These are phyloP conservation scores for Gryllus bimaculatus DNA, from an alignment of 1,140 invertebrate species.

Conservation along the genomic window DNA sequence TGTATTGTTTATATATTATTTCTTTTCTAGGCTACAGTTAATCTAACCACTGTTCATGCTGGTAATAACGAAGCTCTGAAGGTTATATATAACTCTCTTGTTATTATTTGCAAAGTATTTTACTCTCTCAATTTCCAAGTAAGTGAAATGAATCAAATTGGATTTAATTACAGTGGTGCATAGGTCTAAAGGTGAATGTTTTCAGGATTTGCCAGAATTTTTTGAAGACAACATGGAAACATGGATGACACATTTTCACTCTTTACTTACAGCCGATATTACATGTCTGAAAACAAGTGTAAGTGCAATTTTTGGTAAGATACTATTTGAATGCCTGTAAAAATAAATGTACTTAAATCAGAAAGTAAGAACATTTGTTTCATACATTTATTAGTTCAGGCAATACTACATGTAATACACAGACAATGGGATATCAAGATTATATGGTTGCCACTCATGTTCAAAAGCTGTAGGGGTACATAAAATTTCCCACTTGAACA, in stretches of 20 bases:
- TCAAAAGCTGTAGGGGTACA: too few relatives aligned
- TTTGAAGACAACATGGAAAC: constrained; percentile 94
- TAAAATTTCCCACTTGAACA: too few relatives aligned
- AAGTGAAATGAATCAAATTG: constrained; percentile 25
- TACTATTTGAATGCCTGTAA: neutral
- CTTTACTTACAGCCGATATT: constrained; percentile 67
- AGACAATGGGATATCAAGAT: too few relatives aligned
- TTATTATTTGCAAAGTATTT: constrained; percentile 91
- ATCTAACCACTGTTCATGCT: constrained; percentile 64
- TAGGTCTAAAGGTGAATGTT: constrained; percentile 7
- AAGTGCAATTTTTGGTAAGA: constrained; percentile 27
- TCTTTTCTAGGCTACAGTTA: constrained; percentile 67
- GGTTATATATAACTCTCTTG: constrained; percentile 82
- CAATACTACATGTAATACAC: neutral
- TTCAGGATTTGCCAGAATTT: constrained; percentile 87
- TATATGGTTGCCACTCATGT: too few relatives aligned
- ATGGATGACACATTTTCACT: constrained; percentile 90
- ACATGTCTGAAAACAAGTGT: constrained; percentile 56
- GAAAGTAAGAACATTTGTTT: neutral
- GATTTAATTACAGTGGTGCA: neutral
- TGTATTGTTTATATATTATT: constrained; percentile 24
- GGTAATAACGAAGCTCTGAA: constrained; percentile 71
- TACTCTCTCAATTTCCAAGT: constrained; percentile 91
- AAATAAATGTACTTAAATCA: constrained; percentile 2
- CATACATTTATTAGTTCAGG: constrained; percentile 7